phyloP scores from a whole-genome alignment of 2,113 vertebrate genomes.

The Chiloscyllium plagiosum region DNA sequence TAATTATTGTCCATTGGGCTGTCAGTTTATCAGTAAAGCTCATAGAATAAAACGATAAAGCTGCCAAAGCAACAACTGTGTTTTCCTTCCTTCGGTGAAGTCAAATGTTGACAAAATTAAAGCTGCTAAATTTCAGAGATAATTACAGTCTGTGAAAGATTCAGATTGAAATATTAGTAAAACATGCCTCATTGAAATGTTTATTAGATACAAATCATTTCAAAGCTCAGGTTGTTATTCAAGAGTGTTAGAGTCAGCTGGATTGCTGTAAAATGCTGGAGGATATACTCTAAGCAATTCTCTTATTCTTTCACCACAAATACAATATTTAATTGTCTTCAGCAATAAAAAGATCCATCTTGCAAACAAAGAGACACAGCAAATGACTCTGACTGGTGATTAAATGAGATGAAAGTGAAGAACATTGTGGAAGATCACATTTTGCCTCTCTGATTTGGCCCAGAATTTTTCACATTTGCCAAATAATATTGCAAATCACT shows the following conservation, averaged over 20 bases:
- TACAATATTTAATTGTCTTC: background rate
- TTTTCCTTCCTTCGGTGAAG: background rate
- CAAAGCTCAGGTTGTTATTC: background rate
- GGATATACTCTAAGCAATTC: background rate
- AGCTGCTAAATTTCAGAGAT: conserved; percentile 19
- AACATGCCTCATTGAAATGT: background rate
- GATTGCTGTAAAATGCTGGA: background rate
- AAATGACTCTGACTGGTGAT: background rate
- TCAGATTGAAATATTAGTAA: background rate
- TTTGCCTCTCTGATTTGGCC: background rate
- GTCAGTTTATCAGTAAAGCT: background rate
- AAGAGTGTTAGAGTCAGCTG: background rate
- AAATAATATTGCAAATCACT: background rate
- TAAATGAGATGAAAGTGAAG: background rate
- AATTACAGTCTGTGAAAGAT: conserved; percentile 10
- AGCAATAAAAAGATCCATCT: background rate
- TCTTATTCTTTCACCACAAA: background rate
- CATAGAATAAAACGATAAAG: background rate
- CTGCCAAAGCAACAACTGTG: background rate
- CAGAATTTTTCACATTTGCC: background rate
- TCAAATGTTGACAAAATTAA: conserved; percentile 11
- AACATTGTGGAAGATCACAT: background rate
- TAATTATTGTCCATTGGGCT: background rate
- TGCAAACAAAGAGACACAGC: background rate
- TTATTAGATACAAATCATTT: background rate